Conservation (phyloP, 1,140 invertebrate genomes). For the Prorops nasuta region DNA sequence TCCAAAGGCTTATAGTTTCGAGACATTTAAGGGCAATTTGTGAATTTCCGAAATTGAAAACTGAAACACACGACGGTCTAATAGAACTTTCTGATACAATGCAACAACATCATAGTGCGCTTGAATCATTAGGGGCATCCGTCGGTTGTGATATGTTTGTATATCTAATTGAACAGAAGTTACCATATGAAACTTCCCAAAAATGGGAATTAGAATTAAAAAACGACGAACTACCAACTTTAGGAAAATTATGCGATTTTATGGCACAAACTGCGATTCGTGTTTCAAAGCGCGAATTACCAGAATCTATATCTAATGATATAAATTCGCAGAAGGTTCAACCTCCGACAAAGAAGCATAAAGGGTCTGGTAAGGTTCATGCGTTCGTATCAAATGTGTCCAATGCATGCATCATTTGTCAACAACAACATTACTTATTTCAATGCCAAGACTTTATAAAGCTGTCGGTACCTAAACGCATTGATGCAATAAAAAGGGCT, state of each 20-base stretch:
- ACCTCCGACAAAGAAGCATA: no score
- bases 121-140: constrained; percentile 9
- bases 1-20: constrained; percentile 6
- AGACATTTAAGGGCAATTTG: constrained; percentile 14
- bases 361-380: no score
- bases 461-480: no score
- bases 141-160: no score
- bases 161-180: constrained; percentile 8
- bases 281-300: no score
- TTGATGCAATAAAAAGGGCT: no score
- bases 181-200: constrained; percentile 7
- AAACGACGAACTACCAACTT: constrained; percentile 5
- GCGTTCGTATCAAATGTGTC: no score
- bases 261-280: constrained; percentile 5
- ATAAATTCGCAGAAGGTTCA: no score
- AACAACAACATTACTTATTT: no score
- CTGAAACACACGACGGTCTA: constrained; percentile 5
- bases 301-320: no score
- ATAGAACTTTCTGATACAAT: constrained; percentile 11
- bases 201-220: constrained; percentile 12
- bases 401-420: no score
- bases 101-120: constrained; percentile 13
- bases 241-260: constrained; percentile 10
- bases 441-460: no score
- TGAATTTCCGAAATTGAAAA: constrained; percentile 7